Evolutionary conservation across 1,140 invertebrate genomes (phyloP).

Genomic region (Drosophila navojoa): DNA sequence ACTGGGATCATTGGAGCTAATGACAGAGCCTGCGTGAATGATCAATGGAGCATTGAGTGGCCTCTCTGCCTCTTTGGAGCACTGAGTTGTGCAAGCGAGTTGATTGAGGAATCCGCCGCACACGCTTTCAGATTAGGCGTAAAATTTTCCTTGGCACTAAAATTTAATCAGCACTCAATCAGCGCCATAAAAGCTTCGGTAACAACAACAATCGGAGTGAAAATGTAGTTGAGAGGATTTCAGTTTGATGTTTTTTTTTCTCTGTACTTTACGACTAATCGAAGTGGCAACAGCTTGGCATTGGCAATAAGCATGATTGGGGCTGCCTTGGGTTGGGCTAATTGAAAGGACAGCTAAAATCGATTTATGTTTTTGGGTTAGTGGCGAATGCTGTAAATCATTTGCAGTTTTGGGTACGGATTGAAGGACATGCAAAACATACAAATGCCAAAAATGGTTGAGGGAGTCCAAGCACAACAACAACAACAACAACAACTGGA

Average conservation of each 20-base stretch:
- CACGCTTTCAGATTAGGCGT: constrained; percentile 29
- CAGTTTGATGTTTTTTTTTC: constrained; percentile 1
- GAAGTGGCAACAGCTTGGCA: constrained; percentile 39
- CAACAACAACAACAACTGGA: background rate
- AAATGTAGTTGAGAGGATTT: constrained; percentile 27
- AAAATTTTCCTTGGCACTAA: constrained; percentile 55
- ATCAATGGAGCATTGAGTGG: background rate
- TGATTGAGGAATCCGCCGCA: constrained; percentile 21
- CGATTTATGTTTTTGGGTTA: constrained; percentile 37
- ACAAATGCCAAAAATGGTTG: constrained; percentile 9
- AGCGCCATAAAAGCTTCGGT: constrained; percentile 35
- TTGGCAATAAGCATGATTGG: constrained; percentile 24
- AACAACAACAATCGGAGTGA: constrained; percentile 7
- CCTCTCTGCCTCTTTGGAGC: background rate
- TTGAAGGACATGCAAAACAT: constrained; percentile 61
- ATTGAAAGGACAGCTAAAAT: constrained; percentile 46
- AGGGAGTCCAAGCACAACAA: constrained; percentile 14
- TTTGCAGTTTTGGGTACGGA: constrained; percentile 58
- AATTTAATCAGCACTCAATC: constrained; percentile 60
- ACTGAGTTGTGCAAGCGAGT: too few relatives aligned
- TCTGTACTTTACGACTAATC: constrained; percentile 31
- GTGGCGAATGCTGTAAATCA: constrained; percentile 51
- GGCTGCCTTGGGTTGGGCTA: constrained; percentile 31
- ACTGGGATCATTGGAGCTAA: constrained; percentile 13
- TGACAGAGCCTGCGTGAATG: background rate